phyloP scores from a whole-genome alignment of 2,888 invertebrate species.

The Lasioglossum zephyrum region DNA sequence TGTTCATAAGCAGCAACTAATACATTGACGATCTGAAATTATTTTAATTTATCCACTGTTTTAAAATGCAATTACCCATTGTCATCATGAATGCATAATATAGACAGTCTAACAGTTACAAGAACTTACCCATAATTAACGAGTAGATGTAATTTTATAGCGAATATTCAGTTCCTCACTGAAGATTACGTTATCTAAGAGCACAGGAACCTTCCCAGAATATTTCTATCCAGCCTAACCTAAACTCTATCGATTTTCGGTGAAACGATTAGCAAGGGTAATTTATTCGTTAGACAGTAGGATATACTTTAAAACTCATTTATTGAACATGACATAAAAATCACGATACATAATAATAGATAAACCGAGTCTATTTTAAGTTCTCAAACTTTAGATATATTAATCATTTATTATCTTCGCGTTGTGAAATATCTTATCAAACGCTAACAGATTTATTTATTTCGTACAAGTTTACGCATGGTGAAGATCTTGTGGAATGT shows the following conservation, averaged over 20 bases:
- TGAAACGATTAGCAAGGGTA: not conserved
- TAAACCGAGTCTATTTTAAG: slow-evolving; percentile 78
- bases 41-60: too few relatives aligned
- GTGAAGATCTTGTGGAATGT: slow-evolving; percentile 79
- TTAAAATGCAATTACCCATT: too few relatives aligned
- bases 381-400: slow-evolving; percentile 77
- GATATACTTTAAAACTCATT: slow-evolving; percentile 75
- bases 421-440: slow-evolving; percentile 73
- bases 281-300: not conserved
- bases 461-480: slow-evolving; percentile 66
- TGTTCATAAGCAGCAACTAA: too few relatives aligned
- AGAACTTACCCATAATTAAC: not conserved
- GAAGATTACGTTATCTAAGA: not conserved
- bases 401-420: slow-evolving; percentile 70
- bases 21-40: too few relatives aligned
- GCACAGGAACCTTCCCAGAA: too few relatives aligned
- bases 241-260: not conserved
- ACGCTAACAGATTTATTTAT: slow-evolving; percentile 77
- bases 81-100: not conserved
- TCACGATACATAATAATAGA: slow-evolving; percentile 79
- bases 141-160: not conserved
- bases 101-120: not conserved
- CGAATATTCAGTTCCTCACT: not conserved
- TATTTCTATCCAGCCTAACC: too few relatives aligned
- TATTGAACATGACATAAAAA: slow-evolving; percentile 83